phyloP scores from a whole-genome alignment of 1,140 invertebrate species.

The Lamellibrachia luymesi region DNA sequence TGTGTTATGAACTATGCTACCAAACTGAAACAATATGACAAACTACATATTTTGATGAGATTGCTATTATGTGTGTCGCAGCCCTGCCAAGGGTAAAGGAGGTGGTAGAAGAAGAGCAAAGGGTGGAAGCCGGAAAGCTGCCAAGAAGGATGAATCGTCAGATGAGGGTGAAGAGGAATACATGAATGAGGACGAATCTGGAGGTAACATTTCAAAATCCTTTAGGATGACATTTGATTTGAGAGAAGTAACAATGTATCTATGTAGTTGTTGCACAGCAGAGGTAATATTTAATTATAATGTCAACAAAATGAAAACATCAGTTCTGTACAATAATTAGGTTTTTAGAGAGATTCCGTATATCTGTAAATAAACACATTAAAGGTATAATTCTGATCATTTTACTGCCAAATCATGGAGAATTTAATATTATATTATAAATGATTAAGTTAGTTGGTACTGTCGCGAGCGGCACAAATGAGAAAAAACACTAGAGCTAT shows the following conservation, averaged over 20 bases:
- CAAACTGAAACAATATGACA: too few relatives aligned
- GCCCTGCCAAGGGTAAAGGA: not conserved
- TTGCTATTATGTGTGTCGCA: not conserved
- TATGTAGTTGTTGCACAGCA: not conserved
- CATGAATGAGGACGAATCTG: not conserved
- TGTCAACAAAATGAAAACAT: not conserved
- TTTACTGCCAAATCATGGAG: too few relatives aligned
- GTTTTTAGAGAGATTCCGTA: too few relatives aligned
- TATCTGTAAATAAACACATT: too few relatives aligned
- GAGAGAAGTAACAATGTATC: not conserved
- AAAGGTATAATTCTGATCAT: too few relatives aligned
- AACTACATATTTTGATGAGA: not conserved
- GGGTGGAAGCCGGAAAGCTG: not conserved
- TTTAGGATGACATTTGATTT: not conserved
- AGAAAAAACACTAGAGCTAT: too few relatives aligned
- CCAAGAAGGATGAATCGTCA: constrained; percentile 2
- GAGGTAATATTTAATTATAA: not conserved
- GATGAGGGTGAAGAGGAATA: constrained; percentile 6
- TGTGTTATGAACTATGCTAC: not conserved
- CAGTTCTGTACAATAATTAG: not conserved
- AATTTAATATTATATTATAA: too few relatives aligned
- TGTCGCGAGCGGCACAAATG: too few relatives aligned
- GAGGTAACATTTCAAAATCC: not conserved
- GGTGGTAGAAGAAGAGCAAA: not conserved
- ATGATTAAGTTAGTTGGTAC: too few relatives aligned